Percentiles rank a stretch among this genome's conserved stretches.
phyloP scores from a whole-genome alignment of 1,140 invertebrate genomes.

The Dinothrombium tinctorium region DNA sequence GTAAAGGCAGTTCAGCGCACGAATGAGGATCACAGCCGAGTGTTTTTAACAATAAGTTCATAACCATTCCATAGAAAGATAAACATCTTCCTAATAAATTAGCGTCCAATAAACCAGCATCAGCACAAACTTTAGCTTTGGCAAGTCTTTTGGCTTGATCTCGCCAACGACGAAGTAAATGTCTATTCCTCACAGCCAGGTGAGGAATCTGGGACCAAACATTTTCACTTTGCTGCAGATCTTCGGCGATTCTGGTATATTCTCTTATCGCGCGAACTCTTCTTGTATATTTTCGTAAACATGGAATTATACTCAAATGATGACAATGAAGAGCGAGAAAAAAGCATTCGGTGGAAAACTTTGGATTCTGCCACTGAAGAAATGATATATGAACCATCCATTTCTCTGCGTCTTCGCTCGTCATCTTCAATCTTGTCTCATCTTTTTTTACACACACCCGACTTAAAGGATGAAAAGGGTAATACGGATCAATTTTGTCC shows the following conservation, averaged over 20 bases:
- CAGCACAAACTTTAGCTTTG: conserved; percentile 26
- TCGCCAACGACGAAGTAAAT: conserved; percentile 17
- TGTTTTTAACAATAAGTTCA: conserved; percentile 43
- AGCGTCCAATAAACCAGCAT: conserved; percentile 39
- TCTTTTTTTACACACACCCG: conserved; percentile 44
- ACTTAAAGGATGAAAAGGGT: conserved; percentile 40
- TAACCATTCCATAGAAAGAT: conserved; percentile 52
- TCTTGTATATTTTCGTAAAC: conserved; percentile 40
- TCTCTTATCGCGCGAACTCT: conserved; percentile 30
- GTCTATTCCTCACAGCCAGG: neutral
- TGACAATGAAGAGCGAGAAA: conserved; percentile 57
- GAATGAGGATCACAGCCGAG: conserved; percentile 9
- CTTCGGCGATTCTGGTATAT: conserved; percentile 44
- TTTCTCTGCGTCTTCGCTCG: conserved; percentile 16
- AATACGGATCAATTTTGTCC: conserved; percentile 66
- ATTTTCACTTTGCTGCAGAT: conserved; percentile 34
- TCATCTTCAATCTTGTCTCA: conserved; percentile 18
- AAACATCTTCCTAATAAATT: conserved; percentile 37
- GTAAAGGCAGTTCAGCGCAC: neutral
- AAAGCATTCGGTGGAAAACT: conserved; percentile 73
- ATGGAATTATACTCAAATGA: conserved; percentile 55
- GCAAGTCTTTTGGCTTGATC: conserved; percentile 22
- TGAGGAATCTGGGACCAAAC: conserved; percentile 9
- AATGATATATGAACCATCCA: neutral
- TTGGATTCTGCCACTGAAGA: conserved; percentile 19